phyloP scores from a whole-genome alignment of 2,797 vertebrate species.

The Halcyon leucocephala region DNA sequence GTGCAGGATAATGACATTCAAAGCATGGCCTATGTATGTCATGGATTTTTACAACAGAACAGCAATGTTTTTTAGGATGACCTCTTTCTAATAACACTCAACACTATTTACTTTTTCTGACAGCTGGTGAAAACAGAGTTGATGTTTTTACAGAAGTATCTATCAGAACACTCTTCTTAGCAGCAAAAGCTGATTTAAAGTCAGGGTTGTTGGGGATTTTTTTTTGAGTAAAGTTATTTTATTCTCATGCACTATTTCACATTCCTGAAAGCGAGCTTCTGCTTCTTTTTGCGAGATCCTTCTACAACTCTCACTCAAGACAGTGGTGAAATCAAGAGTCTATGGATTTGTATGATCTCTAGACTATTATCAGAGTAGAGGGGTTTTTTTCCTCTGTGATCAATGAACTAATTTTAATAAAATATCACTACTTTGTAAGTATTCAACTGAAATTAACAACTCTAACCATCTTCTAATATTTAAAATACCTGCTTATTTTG shows the following conservation, averaged over 20 bases:
- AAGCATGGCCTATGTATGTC: neutral
- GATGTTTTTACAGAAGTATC: neutral
- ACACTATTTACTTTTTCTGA: slow-evolving; percentile 8
- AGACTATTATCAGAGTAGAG: neutral
- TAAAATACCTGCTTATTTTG: neutral
- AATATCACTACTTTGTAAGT: neutral
- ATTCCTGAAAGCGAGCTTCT: neutral
- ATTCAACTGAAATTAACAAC: neutral
- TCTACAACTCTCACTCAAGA: neutral
- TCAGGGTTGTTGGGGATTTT: neutral
- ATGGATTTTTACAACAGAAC: neutral
- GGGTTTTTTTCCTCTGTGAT: neutral
- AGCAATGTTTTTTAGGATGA: neutral
- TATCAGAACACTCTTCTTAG: neutral
- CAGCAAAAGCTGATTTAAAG: neutral
- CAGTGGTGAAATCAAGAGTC: neutral
- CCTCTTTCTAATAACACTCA: neutral
- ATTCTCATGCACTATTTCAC: neutral
- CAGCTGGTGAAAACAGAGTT: neutral
- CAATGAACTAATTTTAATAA: neutral
- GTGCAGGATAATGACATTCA: neutral
- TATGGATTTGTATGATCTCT: neutral
- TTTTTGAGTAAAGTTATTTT: neutral
- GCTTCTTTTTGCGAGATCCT: neutral
- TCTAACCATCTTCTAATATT: neutral